Evolutionary conservation across 2,113 vertebrate genomes (phyloP), one percentile per base, ranked within the genome.

Genomic region (Psilopsiagon aurifrons): DNA sequence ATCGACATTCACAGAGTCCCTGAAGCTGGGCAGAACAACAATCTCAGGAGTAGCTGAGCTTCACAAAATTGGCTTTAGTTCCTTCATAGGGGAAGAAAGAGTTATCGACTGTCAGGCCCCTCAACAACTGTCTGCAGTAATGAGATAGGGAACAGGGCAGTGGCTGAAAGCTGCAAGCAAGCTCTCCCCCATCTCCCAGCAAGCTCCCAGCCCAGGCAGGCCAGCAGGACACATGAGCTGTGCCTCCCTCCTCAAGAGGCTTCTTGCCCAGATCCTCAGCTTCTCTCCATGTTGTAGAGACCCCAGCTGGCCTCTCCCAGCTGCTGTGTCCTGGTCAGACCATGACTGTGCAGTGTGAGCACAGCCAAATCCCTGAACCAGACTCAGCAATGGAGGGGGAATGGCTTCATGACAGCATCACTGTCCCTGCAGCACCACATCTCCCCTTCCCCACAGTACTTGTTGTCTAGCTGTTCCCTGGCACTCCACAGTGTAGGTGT

Each of bases 121-220:
- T n/a, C 62, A 55, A 23, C 15, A 69, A 27, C 24, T 0, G 0
- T 9, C 17, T 69, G 39, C 31, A 62, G 31, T 41, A 28, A 57
- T 14, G 22, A 55, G 22, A 69, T 3, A 55, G 35, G 70, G 27
- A 39, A 44, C 22, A 62, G 35, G 35, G 23, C 51, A 17, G 28
- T 3, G 9, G 37, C 62, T 41, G 62, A 23, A n/a, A 59, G 31
- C 83, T 63, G 46, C 35, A 91, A 68, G 31, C 33, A 55, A 54
- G 46, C 41, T 63, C 25, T 63, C 8, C 41, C 6, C 6, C 29
- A 28, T 27, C 27, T 49, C 47, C 54, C 41, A 75, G 29, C 17
- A 35, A 81, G 46, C 29, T 81, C 2, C 0, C 44, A 7, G 35
- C 1, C 0, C 44, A 7, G 35, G 43, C 77, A 9, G 39, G 18